Conservation (phyloP, 2,113 vertebrate species). For the Glaucidium brasilianum region DNA sequence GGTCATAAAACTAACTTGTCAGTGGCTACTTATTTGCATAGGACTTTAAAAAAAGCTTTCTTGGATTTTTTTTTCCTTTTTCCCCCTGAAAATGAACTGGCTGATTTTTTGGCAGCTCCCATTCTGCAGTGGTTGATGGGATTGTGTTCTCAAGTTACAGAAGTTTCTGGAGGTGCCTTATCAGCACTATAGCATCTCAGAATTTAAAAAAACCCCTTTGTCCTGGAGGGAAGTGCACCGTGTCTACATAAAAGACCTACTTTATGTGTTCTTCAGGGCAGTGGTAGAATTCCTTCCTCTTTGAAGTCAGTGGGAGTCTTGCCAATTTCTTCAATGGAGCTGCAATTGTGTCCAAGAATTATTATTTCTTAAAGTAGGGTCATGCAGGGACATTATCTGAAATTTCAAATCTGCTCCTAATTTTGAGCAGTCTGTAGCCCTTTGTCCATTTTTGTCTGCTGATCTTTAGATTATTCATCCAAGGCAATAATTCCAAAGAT, state of each 20-base stretch:
- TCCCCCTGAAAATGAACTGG: background rate
- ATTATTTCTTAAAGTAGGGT: slow-evolving; percentile 14
- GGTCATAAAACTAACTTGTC: background rate
- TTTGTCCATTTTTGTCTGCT: background rate
- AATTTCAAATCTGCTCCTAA: slow-evolving; percentile 7
- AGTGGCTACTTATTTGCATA: background rate
- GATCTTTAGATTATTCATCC: background rate
- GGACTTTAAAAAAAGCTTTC: background rate
- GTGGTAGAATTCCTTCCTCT: background rate
- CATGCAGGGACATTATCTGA: background rate
- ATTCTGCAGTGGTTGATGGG: background rate
- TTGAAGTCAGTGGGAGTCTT: slow-evolving; percentile 12
- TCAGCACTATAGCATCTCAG: background rate
- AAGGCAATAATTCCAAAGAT: background rate
- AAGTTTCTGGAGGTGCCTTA: background rate
- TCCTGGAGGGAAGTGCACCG: background rate
- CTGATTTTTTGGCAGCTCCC: background rate
- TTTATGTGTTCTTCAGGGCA: background rate
- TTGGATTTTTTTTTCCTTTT: background rate
- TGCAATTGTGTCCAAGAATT: slow-evolving; percentile 2
- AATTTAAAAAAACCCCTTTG: background rate
- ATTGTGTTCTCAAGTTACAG: background rate
- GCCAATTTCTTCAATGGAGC: slow-evolving; percentile 13
- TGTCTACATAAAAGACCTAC: background rate
- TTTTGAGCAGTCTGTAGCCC: background rate